A percentile compares a stretch with the other conserved stretches of the same genome.
Evolutionary conservation across 2,113 vertebrate species (phyloP).

Genomic region (Clupea harengus): DNA sequence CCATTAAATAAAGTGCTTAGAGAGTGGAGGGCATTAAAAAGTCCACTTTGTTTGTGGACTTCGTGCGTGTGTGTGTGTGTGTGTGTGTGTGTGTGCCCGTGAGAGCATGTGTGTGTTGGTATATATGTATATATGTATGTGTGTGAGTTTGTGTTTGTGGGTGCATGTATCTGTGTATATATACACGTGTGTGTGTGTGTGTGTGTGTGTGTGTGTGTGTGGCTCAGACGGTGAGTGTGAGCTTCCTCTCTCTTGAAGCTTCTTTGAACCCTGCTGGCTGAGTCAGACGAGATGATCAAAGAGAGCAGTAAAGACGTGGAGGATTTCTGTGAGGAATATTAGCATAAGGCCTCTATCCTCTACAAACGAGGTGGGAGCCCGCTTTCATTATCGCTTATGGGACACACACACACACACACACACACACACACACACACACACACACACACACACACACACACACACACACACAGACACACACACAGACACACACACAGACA

Average conservation of each 20-base stretch:
- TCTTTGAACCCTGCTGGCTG: conserved; percentile 21
- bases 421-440: background rate
- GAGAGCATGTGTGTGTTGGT: background rate
- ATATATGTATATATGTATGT: no score
- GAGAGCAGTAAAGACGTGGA: background rate
- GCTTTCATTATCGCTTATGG: background rate
- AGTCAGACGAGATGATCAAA: conserved; percentile 24
- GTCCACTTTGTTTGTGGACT: background rate
- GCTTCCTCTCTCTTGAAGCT: background rate
- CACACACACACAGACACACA: background rate
- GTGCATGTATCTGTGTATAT: no score
- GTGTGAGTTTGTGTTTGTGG: no score
- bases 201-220: conserved; percentile 4
- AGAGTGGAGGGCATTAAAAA: background rate
- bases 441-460: background rate
- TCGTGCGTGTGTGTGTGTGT: background rate
- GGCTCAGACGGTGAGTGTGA: background rate
- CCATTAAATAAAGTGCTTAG: background rate
- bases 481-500: no score
- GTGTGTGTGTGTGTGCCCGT: background rate
- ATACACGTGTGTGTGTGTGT: background rate
- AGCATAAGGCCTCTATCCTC: conserved; percentile 15
- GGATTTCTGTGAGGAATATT: background rate
- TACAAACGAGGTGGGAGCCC: background rate
- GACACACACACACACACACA: background rate